phyloP scores from a whole-genome alignment of 2,797 vertebrate genomes.

The Schizopygopsis malacanthus region DNA sequence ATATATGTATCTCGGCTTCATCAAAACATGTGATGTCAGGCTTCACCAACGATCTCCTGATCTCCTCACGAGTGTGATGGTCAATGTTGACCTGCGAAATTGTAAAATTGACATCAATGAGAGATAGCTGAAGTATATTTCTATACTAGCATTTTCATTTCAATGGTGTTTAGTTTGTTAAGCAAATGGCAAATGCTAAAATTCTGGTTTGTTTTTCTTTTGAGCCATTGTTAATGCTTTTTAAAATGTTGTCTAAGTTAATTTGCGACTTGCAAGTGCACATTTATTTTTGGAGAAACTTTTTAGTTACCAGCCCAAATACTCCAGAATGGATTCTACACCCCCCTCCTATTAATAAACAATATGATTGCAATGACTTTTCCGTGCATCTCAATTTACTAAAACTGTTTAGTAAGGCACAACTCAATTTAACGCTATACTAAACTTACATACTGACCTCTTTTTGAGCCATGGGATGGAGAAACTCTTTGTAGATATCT shows the following conservation, averaged over 20 bases:
- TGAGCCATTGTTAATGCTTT: background rate
- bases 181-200: background rate
- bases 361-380: background rate
- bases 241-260: background rate
- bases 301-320: background rate
- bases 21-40: constrained; percentile 84
- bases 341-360: background rate
- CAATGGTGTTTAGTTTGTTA: background rate
- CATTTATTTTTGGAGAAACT: background rate
- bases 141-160: background rate
- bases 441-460: constrained; percentile 77
- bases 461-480: constrained; percentile 80
- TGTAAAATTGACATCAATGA: background rate
- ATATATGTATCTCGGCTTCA: constrained; percentile 85
- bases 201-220: background rate
- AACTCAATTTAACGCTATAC: background rate
- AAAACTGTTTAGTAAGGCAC: background rate
- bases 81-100: constrained; percentile 86
- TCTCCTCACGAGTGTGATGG: constrained; percentile 79
- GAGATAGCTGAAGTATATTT: background rate
- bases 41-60: constrained; percentile 72
- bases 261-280: background rate
- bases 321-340: no score
- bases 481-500: constrained; percentile 87
- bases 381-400: background rate